Evolutionary conservation across 2,888 invertebrate genomes (phyloP), one percentile per base, ranked within the genome.

Genomic region (Argyresthia goedartella): DNA sequence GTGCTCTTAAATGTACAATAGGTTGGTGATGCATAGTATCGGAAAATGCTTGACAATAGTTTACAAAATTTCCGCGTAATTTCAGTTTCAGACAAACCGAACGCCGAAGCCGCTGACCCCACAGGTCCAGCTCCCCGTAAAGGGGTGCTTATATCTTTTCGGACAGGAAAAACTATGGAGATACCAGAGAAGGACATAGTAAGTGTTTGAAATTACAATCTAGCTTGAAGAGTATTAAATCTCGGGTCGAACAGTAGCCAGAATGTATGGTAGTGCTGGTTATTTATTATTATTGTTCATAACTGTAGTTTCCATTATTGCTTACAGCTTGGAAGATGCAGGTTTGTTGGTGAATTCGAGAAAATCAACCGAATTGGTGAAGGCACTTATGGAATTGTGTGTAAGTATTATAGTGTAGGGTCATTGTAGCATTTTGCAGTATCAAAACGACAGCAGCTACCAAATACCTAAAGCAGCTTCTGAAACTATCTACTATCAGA

Each of bases 321-420:
- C 61, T 80, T 79, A 56, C 68, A 96, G 96, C 87, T 95, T 59
- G 96, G 96, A 33, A 89, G 93, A 69, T 98, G 98, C 73, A 88
- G 98, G 58, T 94, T 95, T 73, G 98, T 99, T 1, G 94, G 95
- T 9, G 98, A 98, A 72, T 99, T 98, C 86, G 98, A 99, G 72
- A 99, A 99, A 79, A 75, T 99, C 8, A 98, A 98, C 74, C 91
- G 97, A 59, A 95, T 99, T 62, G 99, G 99, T 0, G 98, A 99
- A 88, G 98, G 99, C 58, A 98, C 98, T 0, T 99, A 99, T 78
- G 99, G 99, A 42, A 95, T 99, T 65, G 99, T 99, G 45, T 99
- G 95, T 95, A 88, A 91, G 94, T 76, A 25, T 25, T 4, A 25
- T 6, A 4, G 3, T 25, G 25, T 25, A 25, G n/a, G 53, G n/a